Base-by-base conservation (phyloP, 2,797 vertebrate genomes). In the Sternarchorhynchus goeldii region DNA sequence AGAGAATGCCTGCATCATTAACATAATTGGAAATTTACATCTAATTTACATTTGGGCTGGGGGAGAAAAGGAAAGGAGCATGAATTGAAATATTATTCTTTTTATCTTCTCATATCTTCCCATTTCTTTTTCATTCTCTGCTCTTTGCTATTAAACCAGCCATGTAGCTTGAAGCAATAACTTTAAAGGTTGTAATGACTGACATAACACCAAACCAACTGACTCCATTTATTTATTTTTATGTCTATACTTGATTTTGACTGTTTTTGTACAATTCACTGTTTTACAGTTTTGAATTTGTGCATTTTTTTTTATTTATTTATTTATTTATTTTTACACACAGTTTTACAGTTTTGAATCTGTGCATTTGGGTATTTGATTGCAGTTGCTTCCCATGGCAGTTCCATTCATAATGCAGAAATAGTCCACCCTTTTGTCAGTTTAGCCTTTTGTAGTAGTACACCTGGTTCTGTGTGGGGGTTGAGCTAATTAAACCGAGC, bases 21-120 rank as follows among this genome's bases (percentile, higher is more conserved):
- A 65, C 77, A 80, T 77, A 82, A 78, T 55, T 41, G 78, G 71
- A 80, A 29, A 90, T 88, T 87, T 85, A 71, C 88, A 89, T 90
- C 16, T 75, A 20, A 85, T 89, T 89, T 86, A 84, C 85, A 85
- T 90, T 82, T 83, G 82, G 79, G 59, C 8, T 18, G 16, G 59
- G 21, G 45, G 70, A 34, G 6, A 10, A 39, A 73, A 77, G 70
- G 58, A 80, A 81, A 76, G 77, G 50, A 17, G 55, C 64, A 36
- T 39, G 69, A 70, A 73, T 57, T 32, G 6, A 64, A 74, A 69
- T 45, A 55, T 17, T 80, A 16, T 78, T 77, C 55, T 58, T 60
- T 70, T 66, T 7, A 18, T 36, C 12, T 29, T 31, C 16, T 67
- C 41, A 45, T 66, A 66, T 5, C 53, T 76, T 17, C 10, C 53